Evolutionary conservation across 2,888 invertebrate species (phyloP), one percentile per base, ranked within the genome.

Genomic region (Tillus elongatus): DNA sequence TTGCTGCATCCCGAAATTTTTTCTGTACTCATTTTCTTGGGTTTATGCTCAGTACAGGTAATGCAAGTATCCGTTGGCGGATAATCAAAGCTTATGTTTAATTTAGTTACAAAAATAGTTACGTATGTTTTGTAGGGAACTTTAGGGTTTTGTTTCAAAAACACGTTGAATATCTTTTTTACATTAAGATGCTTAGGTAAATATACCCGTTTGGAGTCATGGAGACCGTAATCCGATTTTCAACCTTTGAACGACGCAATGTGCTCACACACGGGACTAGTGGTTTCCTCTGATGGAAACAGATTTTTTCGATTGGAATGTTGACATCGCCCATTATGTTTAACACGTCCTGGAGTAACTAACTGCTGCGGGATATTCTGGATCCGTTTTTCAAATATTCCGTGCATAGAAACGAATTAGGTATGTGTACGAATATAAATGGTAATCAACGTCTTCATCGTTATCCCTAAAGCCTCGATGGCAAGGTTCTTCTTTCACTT

Each of bases 401-500:
- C 40, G 30, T 42, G 44, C 28, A 44, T 16, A n/a, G 42, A 33
- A 13, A 41, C n/a, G n/a, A n/a, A n/a, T n/a, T n/a, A n/a, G n/a
- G n/a, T n/a, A n/a, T n/a, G n/a, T n/a, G n/a, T n/a, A n/a, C n/a
- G n/a, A n/a, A n/a, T n/a, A n/a, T n/a, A n/a, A n/a, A n/a, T n/a
- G n/a, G n/a, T n/a, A n/a, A n/a, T n/a, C n/a, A n/a, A n/a, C n/a
- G n/a, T n/a, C n/a, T n/a, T n/a, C n/a, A n/a, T 12, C 28, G n/a
- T n/a, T n/a, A n/a, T n/a, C n/a, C n/a, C n/a, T n/a, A n/a, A n/a
- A n/a, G n/a, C n/a, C n/a, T n/a, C n/a, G n/a, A n/a, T n/a, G n/a
- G n/a, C n/a, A n/a, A n/a, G n/a, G n/a, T n/a, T n/a, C n/a, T n/a
- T n/a, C n/a, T n/a, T n/a, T n/a, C n/a, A n/a, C n/a, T n/a, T n/a